Conservation (phyloP, 2,797 vertebrate genomes). For the Semaprochilodus insignis region DNA sequence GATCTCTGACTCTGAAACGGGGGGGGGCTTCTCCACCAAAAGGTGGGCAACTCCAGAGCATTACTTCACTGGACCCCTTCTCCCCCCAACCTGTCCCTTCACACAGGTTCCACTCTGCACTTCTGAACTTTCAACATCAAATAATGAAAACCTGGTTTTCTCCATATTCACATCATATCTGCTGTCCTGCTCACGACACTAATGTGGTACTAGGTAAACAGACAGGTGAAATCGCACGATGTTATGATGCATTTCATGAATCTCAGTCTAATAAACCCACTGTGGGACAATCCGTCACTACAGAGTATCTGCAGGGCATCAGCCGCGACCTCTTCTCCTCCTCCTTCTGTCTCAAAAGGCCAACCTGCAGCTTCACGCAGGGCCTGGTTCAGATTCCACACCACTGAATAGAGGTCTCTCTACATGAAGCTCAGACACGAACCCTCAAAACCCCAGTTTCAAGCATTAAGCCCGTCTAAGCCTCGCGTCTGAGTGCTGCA, state of each 20-base stretch:
- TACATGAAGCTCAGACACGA: not conserved
- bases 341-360: not conserved
- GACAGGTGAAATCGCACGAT: too few species aligned
- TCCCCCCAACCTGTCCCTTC: not conserved
- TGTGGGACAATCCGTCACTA: too few species aligned
- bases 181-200: too few species aligned
- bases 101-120: too few species aligned
- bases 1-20: slow-evolving; percentile 63
- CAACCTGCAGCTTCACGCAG: not conserved
- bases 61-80: slow-evolving; percentile 43
- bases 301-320: slow-evolving; percentile 12
- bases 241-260: too few species aligned
- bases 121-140: too few species aligned
- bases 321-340: slow-evolving; percentile 5
- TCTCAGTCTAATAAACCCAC: too few species aligned
- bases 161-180: too few species aligned
- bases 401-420: not conserved
- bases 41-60: slow-evolving; percentile 24
- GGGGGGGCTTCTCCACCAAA: slow-evolving; percentile 16
- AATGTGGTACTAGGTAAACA: too few species aligned
- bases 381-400: not conserved
- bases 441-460: not conserved
- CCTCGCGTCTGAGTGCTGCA: not conserved
- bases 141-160: too few species aligned
- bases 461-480: not conserved